Percentiles rank a stretch among this genome's conserved stretches.
Evolutionary conservation across 2,797 vertebrate genomes (phyloP).

Genomic region (Triplophysa bombifrons): DNA sequence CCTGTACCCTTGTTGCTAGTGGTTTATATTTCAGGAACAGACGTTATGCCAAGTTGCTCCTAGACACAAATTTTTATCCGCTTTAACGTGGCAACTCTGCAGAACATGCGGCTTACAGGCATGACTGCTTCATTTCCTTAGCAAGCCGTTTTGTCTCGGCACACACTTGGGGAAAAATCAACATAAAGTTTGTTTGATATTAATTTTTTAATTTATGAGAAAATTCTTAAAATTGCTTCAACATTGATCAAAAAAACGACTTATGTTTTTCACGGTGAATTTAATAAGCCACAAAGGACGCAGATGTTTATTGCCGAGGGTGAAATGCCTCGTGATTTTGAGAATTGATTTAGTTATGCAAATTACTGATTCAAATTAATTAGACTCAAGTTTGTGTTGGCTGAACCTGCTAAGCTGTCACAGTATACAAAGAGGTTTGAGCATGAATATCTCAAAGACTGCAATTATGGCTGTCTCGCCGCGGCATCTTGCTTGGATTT

Average conservation of each 20-base stretch:
- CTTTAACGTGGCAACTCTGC: conserved; percentile 43
- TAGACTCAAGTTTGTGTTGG: conserved; percentile 66
- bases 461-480: conserved; percentile 61
- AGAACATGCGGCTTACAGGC: conserved; percentile 42
- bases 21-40: conserved; percentile 40
- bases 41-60: conserved; percentile 36
- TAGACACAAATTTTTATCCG: conserved; percentile 35
- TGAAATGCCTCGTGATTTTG: conserved; percentile 59
- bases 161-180: conserved; percentile 9
- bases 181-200: not conserved
- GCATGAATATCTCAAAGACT: conserved; percentile 58
- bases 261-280: conserved; percentile 50
- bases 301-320: conserved; percentile 60
- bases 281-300: conserved; percentile 52
- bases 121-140: conserved; percentile 52
- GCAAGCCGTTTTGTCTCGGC: conserved; percentile 41
- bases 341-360: conserved; percentile 70
- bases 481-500: conserved; percentile 55
- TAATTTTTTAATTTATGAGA: not conserved
- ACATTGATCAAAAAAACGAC: conserved; percentile 2
- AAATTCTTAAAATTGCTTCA: not conserved
- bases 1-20: not conserved
- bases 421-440: conserved; percentile 55
- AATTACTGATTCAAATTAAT: conserved; percentile 68
- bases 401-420: conserved; percentile 61